Evolutionary conservation across 1,140 invertebrate species (phyloP), one percentile per base, ranked within the genome.

Genomic region (Neotoxoptera formosana): DNA sequence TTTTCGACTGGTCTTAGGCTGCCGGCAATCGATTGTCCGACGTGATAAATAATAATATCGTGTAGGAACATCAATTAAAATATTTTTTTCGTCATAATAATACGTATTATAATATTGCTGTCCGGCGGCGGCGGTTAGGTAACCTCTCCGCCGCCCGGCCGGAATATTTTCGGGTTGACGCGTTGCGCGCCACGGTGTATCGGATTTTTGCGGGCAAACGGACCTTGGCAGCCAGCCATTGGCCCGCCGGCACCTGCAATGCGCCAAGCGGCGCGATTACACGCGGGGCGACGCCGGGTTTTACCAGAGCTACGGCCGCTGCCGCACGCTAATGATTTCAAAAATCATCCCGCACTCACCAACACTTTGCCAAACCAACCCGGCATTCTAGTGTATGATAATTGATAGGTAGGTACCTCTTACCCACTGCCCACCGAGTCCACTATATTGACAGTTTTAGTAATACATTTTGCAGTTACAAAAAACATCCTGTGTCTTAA

Each of bases 181-280:
- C 45, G 51, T 56, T 25, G 84, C 48, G 84, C 84, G 93, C 56
- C 47, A 45, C 48, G 45, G 45, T 76, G 14, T 90, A 91, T 90
- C 56, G 93, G 89, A 83, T 93, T 93, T 90, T 94, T 94, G 93
- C 94, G 94, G 94, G 94, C 94, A 93, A 94, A 94, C 94, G 93
- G 94, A 93, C 94, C 94, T 94, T 94, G 94, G 94, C 94, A 93
- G 76, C 48, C 93, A 95, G 95, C 95, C 96, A 97, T 97, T 97
- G 97, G 97, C 96, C 96, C 96, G 95, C 95, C 96, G 96, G 96
- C 96, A 97, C 97, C 97, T 97, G 97, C 97, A 97, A 97, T 97
- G 97, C 97, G 97, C 97, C 97, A 97, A 89, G 88, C 88, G 88
- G 88, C 51, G 51, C 88, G 34, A 89, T 41, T 20, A 76, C 34